Evolutionary conservation across 2,888 invertebrate species (phyloP).

Genomic region (Carterocephalus palaemon): DNA sequence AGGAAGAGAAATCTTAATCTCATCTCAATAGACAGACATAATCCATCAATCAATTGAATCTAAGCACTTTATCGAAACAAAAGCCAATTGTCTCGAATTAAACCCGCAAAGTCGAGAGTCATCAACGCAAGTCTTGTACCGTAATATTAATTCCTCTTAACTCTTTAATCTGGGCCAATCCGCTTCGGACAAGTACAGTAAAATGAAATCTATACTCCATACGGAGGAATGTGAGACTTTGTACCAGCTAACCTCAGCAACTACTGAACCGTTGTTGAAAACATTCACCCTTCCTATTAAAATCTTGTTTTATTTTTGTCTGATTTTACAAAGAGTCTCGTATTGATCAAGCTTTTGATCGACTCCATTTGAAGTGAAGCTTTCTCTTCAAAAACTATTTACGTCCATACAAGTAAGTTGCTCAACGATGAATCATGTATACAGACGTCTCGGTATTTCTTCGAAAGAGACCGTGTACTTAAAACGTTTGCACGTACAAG

Average conservation of each 20-base stretch:
- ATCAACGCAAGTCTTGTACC: conserved; percentile 14
- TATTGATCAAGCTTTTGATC: too few species aligned
- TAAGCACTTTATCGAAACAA: conserved; percentile 15
- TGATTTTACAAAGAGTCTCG: too few species aligned
- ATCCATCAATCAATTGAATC: conserved; percentile 15
- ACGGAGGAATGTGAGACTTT: conserved; percentile 2
- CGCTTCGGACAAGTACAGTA: conserved; percentile 2
- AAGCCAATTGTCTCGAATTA: conserved; percentile 18
- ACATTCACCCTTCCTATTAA: too few species aligned
- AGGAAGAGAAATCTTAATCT: background rate
- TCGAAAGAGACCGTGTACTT: conserved; percentile 29
- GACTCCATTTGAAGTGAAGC: too few species aligned
- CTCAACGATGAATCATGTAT: conserved; percentile 9
- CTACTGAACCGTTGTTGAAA: conserved; percentile 1
- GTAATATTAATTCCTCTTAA: conserved; percentile 14
- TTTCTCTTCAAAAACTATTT: background rate
- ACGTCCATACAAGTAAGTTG: background rate
- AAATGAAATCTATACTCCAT: conserved; percentile 4
- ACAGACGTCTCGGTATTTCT: conserved; percentile 32
- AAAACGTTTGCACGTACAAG: conserved; percentile 12
- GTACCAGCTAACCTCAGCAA: conserved; percentile 2
- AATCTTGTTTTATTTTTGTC: too few species aligned
- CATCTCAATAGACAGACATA: background rate
- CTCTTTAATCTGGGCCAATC: conserved; percentile 2
- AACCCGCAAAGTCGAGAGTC: conserved; percentile 3